Evolutionary conservation across 2,113 vertebrate genomes (phyloP).

Genomic region (Archocentrus centrarchus): DNA sequence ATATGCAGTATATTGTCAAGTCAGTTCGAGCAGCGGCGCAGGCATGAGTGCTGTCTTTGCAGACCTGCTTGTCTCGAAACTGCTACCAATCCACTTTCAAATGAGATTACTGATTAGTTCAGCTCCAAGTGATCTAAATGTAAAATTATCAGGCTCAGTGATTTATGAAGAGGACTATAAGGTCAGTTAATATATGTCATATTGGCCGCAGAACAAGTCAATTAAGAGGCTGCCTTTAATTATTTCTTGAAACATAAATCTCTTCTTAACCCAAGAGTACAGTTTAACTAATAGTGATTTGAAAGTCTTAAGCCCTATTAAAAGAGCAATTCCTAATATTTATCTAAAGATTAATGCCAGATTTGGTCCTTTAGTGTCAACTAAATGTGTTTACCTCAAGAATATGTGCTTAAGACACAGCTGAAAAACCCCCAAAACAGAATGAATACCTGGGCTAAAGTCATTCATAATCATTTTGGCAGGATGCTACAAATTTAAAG

Average conservation of each 20-base stretch:
- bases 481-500: background rate
- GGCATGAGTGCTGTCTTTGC: slow-evolving; percentile 37
- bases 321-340: slow-evolving; percentile 42
- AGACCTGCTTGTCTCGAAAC: slow-evolving; percentile 50
- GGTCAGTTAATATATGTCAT: slow-evolving; percentile 80
- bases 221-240: slow-evolving; percentile 75
- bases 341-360: slow-evolving; percentile 55
- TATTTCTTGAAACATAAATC: slow-evolving; percentile 80
- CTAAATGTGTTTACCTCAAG: slow-evolving; percentile 1
- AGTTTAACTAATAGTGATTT: slow-evolving; percentile 69
- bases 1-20: slow-evolving; percentile 51
- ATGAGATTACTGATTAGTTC: slow-evolving; percentile 79
- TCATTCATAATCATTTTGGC: background rate
- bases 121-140: slow-evolving; percentile 76
- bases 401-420: background rate
- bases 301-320: slow-evolving; percentile 69
- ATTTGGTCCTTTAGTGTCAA: slow-evolving; percentile 43
- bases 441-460: background rate
- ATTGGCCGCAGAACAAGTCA: slow-evolving; percentile 74
- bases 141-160: slow-evolving; percentile 75
- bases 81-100: slow-evolving; percentile 64
- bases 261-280: slow-evolving; percentile 66
- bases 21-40: slow-evolving; percentile 44
- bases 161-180: slow-evolving; percentile 82
- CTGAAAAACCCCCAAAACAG: background rate